Evolutionary conservation across 2,888 invertebrate genomes (phyloP).

Genomic region (Cerastoderma edule): DNA sequence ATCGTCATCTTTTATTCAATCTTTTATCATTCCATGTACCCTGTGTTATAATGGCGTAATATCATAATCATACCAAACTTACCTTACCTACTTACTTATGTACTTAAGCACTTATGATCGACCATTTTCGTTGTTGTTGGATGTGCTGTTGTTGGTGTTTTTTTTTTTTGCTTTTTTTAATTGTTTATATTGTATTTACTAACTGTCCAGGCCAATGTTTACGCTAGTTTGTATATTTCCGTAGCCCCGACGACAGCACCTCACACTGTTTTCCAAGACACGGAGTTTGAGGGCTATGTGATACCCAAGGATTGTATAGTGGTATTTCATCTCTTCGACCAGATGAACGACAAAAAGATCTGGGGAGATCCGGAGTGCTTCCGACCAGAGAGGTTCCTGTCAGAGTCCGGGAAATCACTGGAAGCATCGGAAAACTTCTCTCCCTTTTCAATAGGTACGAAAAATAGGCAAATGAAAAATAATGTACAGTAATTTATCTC

Average conservation of each 20-base stretch:
- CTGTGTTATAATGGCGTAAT: no score
- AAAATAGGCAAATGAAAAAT: no score
- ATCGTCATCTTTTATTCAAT: no score
- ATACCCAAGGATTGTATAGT: constrained; percentile 69
- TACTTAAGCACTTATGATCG: no score
- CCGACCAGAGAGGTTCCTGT: constrained; percentile 65
- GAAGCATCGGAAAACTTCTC: constrained; percentile 33
- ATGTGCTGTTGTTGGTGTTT: no score
- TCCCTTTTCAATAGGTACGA: constrained; percentile 49
- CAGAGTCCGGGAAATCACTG: constrained; percentile 19
- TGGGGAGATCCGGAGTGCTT: constrained; percentile 63
- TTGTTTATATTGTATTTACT: no score
- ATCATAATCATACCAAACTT: no score
- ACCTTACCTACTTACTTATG: no score
- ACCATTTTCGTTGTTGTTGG: no score
- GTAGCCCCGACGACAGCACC: constrained; percentile 37
- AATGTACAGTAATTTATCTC: no score
- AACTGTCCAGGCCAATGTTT: not conserved
- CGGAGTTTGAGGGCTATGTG: constrained; percentile 67
- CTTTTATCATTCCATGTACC: no score
- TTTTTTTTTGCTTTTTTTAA: no score
- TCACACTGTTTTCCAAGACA: constrained; percentile 57
- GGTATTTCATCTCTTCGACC: constrained; percentile 54
- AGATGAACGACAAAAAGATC: constrained; percentile 52
- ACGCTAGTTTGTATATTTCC: not conserved